Percentiles rank a stretch among this genome's conserved stretches.
phyloP scores from a whole-genome alignment of 2,797 vertebrate species.

The Mus spretus region DNA sequence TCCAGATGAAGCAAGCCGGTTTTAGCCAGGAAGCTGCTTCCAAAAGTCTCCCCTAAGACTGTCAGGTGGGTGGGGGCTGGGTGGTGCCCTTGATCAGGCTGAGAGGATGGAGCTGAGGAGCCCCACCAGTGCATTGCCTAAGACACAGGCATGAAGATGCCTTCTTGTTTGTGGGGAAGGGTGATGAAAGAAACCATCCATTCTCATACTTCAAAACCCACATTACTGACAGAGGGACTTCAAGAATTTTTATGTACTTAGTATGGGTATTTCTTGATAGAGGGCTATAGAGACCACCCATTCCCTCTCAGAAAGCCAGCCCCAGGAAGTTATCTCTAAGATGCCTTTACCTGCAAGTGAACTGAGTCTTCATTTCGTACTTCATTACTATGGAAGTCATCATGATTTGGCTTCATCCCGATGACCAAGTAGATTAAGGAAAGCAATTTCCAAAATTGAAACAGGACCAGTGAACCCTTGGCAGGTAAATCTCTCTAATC shows the following conservation, averaged over 20 bases:
- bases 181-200: rapidly evolving
- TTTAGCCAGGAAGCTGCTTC: neutral
- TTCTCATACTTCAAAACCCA: neutral
- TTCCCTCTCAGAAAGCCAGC: neutral
- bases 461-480: constrained; percentile 7
- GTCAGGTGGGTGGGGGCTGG: no score
- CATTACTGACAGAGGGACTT: rapidly evolving
- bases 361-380: neutral
- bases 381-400: neutral
- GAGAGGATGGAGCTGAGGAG: neutral
- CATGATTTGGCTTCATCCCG: constrained; percentile 38
- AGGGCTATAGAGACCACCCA: neutral
- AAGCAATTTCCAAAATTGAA: constrained; percentile 61
- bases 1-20: neutral
- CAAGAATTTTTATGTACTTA: rapidly evolving
- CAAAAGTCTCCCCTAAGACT: neutral
- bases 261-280: neutral
- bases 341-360: neutral
- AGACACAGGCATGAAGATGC: neutral
- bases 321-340: neutral
- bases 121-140: neutral
- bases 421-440: constrained; percentile 33
- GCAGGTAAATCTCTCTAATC: constrained; percentile 28
- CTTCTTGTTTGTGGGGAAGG: rapidly evolving
- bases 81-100: neutral